Conservation (phyloP, 2,888 invertebrate genomes). For the Pristionchus japonicus region DNA sequence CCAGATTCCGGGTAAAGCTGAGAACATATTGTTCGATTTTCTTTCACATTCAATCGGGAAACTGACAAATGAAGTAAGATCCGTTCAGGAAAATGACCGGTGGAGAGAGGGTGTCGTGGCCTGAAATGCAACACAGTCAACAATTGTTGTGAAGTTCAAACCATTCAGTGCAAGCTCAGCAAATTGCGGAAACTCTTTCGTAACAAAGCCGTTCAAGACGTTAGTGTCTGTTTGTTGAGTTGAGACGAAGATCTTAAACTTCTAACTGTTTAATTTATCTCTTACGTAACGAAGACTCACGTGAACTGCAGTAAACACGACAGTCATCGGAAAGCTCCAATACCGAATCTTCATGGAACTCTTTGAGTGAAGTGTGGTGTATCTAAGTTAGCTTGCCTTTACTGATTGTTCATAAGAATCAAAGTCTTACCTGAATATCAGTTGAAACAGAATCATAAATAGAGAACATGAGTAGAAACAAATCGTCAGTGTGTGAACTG, state of each 20-base stretch:
- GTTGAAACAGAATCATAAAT: background rate
- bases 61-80: background rate
- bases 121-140: background rate
- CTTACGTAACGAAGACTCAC: background rate
- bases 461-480: background rate
- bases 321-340: background rate
- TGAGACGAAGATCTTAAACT: background rate
- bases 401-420: background rate
- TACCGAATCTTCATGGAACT: background rate
- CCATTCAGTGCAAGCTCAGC: background rate
- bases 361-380: background rate
- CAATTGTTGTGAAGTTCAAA: background rate
- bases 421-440: background rate
- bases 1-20: background rate
- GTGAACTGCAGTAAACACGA: background rate
- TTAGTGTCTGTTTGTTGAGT: background rate
- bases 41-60: background rate
- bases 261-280: background rate
- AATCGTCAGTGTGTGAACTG: slow-evolving; percentile 18
- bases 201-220: background rate
- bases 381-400: background rate
- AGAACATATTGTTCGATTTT: background rate
- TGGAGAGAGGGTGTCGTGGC: background rate
- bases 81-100: background rate
- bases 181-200: background rate